Conservation (phyloP, 35 echinoderm and acorn worm genomes). For the Chiridota heheva region DNA sequence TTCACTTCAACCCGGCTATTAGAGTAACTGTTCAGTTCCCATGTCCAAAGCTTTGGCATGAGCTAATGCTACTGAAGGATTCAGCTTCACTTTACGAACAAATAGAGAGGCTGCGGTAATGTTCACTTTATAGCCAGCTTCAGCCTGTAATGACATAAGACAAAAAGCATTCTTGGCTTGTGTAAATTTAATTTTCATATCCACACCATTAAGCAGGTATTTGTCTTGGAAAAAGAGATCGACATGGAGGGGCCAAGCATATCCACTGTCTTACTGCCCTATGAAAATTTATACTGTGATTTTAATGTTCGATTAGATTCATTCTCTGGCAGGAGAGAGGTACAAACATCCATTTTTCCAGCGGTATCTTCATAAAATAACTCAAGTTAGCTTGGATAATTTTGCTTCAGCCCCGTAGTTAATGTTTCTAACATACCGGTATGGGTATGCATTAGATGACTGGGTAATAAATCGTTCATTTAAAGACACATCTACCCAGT, state of each 20-base stretch:
- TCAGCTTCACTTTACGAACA: slow-evolving; percentile 11
- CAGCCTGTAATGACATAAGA: slow-evolving; percentile 26
- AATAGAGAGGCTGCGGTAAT: slow-evolving; percentile 3
- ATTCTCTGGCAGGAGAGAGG: background rate
- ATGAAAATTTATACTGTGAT: background rate
- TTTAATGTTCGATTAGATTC: too few species aligned
- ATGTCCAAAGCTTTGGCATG: slow-evolving; percentile 42
- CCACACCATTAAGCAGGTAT: slow-evolving; percentile 50
- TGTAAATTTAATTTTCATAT: slow-evolving; percentile 51
- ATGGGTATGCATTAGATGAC: background rate
- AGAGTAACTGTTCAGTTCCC: slow-evolving; percentile 23
- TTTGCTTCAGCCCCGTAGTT: slow-evolving; percentile 2
- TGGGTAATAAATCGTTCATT: slow-evolving; percentile 6
- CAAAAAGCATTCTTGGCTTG: slow-evolving; percentile 29
- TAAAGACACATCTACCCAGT: background rate
- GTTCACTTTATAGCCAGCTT: slow-evolving; percentile 20
- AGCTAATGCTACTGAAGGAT: slow-evolving; percentile 28
- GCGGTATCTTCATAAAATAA: slow-evolving; percentile 20
- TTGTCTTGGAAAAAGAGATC: slow-evolving; percentile 19
- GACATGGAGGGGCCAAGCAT: too few species aligned
- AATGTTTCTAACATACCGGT: slow-evolving; percentile 8
- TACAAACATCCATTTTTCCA: background rate
- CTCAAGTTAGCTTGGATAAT: background rate
- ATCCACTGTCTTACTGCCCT: background rate
- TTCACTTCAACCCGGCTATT: slow-evolving; percentile 27